phyloP scores from a whole-genome alignment of 2,888 invertebrate species.

The Agrypnus murinus region DNA sequence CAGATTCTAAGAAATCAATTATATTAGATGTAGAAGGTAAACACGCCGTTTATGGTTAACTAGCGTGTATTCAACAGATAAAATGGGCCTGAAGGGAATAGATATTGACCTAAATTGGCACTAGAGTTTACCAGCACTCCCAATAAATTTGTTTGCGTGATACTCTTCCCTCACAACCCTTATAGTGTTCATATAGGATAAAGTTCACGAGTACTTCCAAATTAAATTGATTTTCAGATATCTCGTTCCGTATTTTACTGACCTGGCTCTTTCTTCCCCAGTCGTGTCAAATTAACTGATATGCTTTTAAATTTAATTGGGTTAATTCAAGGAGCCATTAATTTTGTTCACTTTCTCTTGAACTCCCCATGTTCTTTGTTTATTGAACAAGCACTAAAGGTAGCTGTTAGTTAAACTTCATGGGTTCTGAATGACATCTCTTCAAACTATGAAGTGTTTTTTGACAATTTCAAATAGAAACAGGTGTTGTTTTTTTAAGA shows the following conservation, averaged over 20 bases:
- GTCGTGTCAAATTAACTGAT: conserved; percentile 41
- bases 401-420: not conserved
- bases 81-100: conserved; percentile 36
- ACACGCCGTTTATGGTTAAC: conserved; percentile 41
- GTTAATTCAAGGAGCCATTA: conserved; percentile 29
- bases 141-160: conserved; percentile 50
- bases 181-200: conserved; percentile 22
- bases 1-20: conserved; percentile 35
- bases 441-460: not conserved
- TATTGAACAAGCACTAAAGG: conserved; percentile 8
- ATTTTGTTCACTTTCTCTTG: conserved; percentile 26
- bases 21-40: conserved; percentile 25
- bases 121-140: conserved; percentile 36
- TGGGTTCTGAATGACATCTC: not conserved
- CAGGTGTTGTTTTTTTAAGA: not conserved
- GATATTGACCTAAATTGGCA: conserved; percentile 46
- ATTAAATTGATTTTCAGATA: conserved; percentile 40
- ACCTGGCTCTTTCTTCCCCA: conserved; percentile 34
- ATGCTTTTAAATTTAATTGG: conserved; percentile 42
- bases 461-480: not conserved
- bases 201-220: conserved; percentile 31
- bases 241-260: conserved; percentile 30
- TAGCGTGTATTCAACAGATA: conserved; percentile 48
- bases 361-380: conserved; percentile 13
- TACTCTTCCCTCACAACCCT: conserved; percentile 33